Conservation (phyloP, 2,113 vertebrate species). For the Dromas ardeola region DNA sequence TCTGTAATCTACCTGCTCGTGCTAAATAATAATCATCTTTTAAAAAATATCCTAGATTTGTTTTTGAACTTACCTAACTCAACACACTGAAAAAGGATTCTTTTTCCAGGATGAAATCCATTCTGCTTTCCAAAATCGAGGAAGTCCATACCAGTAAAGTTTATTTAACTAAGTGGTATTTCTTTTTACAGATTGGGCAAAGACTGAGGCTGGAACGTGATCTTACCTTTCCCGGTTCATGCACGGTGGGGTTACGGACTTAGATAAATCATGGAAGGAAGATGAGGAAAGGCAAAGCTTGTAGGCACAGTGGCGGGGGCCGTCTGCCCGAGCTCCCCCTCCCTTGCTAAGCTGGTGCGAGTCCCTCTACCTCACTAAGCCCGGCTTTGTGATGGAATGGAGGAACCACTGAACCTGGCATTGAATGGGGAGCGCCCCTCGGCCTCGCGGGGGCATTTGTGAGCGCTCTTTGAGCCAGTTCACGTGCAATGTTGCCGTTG, state of each 20-base stretch:
- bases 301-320: fast-evolving
- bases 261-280: not conserved
- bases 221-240: not conserved
- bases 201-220: not conserved
- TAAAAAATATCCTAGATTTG: not conserved
- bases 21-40: not conserved
- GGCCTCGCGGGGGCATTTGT: not conserved
- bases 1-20: not conserved
- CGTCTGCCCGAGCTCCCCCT: not conserved
- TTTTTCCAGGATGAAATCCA: not conserved
- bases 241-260: not conserved
- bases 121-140: not conserved
- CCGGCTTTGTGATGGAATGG: not conserved
- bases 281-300: not conserved
- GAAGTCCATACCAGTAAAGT: not conserved
- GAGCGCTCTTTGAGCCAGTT: not conserved
- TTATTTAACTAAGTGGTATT: not conserved
- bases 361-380: not conserved
- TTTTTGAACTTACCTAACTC: not conserved
- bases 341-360: not conserved
- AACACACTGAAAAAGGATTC: not conserved
- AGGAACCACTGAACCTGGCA: not conserved
- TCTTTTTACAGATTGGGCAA: not conserved
- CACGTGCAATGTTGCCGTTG: not conserved
- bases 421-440: too few species aligned